phyloP scores from a whole-genome alignment of 1,140 invertebrate genomes.

The Platyscapa corneri region DNA sequence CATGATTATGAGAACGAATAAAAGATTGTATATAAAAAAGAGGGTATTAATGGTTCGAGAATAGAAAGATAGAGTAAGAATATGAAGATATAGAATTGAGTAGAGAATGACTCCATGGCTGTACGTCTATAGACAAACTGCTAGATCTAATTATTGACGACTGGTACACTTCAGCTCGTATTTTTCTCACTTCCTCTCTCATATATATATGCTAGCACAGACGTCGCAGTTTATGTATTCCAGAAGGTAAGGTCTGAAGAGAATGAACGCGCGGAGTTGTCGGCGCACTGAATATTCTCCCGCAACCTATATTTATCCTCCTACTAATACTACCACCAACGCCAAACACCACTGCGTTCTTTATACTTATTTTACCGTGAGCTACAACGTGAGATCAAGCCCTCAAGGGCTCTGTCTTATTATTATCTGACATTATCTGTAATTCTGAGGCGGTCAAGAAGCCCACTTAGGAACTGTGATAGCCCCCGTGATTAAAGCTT shows the following conservation, averaged over 20 bases:
- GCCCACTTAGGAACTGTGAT: constrained; percentile 75
- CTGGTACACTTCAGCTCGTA: constrained; percentile 52
- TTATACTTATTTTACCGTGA: constrained; percentile 72
- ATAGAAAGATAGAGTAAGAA: not conserved
- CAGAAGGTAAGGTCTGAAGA: constrained; percentile 60
- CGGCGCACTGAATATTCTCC: constrained; percentile 49
- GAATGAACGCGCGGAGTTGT: constrained; percentile 52
- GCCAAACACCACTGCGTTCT: constrained; percentile 61
- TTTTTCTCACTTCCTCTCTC: constrained; percentile 40
- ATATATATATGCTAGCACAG: not conserved
- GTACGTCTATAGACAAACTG: constrained; percentile 54
- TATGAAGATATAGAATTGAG: not conserved
- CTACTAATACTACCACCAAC: constrained; percentile 71
- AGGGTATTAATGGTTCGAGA: not conserved
- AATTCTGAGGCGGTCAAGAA: constrained; percentile 74
- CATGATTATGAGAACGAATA: not conserved
- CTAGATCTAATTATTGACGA: constrained; percentile 67
- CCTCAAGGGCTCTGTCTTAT: constrained; percentile 69
- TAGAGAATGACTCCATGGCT: not conserved
- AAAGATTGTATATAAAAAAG: not conserved
- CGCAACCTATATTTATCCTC: constrained; percentile 75
- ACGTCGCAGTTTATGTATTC: constrained; percentile 14
- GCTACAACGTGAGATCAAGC: constrained; percentile 51
- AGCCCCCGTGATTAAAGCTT: constrained; percentile 74
- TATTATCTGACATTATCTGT: constrained; percentile 76